Evolutionary conservation across 1,140 invertebrate species (phyloP).

Genomic region (Daktulosphaira vitifoliae): DNA sequence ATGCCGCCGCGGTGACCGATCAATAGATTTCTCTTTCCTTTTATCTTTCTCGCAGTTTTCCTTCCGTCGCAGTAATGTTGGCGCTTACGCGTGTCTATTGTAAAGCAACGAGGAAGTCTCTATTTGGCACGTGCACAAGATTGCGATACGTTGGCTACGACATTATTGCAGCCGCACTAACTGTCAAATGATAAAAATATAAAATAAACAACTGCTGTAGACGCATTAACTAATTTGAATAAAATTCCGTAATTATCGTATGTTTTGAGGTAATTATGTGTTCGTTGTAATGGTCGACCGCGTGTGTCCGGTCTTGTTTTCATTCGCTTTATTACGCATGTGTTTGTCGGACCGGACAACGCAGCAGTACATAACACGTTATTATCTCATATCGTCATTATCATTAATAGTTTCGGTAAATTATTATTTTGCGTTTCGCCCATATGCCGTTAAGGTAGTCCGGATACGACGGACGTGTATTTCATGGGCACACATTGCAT

Average conservation of each 20-base stretch:
- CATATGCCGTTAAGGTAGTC: background rate
- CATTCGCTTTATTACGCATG: too few relatives aligned
- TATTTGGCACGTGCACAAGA: background rate
- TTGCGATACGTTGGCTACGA: background rate
- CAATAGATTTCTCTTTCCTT: background rate
- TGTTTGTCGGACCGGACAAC: conserved; percentile 9
- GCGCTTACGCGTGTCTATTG: background rate
- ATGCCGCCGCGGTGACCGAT: background rate
- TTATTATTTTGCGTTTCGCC: background rate
- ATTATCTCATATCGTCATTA: background rate
- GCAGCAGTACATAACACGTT: background rate
- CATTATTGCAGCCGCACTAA: too few relatives aligned
- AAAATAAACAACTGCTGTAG: background rate
- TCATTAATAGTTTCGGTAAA: too few relatives aligned
- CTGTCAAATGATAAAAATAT: background rate
- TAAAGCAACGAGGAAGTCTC: background rate
- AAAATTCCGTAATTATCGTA: too few relatives aligned
- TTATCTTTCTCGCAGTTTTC: background rate
- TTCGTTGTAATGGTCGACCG: background rate
- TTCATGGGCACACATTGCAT: background rate
- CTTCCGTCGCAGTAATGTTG: background rate
- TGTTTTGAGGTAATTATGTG: background rate
- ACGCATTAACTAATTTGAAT: background rate
- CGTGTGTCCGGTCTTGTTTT: background rate
- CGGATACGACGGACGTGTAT: background rate